Evolutionary conservation across 2,797 vertebrate genomes (phyloP), one percentile per base, ranked within the genome.

Genomic region (Rhyacichthys aspro): DNA sequence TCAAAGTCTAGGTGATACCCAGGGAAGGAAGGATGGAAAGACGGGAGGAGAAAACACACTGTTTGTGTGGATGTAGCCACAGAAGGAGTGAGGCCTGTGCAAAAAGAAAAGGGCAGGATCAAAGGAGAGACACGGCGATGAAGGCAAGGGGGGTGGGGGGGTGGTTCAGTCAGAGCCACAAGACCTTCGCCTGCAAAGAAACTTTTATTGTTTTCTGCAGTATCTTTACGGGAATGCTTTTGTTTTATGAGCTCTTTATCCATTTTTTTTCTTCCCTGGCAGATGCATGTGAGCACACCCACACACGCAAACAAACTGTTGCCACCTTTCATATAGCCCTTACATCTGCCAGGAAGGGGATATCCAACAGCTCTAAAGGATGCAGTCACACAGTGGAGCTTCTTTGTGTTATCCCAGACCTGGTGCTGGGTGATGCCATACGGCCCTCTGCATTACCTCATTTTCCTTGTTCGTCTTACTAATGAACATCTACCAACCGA

Each of bases 61-160:
- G 45, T 70, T 39, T 54, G 43, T 62, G 34, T 65, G 54, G 39
- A 46, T 17, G 69, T 59, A 71, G 60, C 28, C 53, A 52, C 64
- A 52, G 66, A 76, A 59, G 60, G 68, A 82, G 66, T 58, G 57
- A 78, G 52, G 70, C 62, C 79, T 76, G 58, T 69, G 60, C 11
- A 14, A 77, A 83, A 80, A 82, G 79, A 83, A 56, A 79, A 82
- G 76, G 74, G 44, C 72, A 79, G 71, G 90, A 91, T 91, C 89
- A 91, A 91, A 91, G 81, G 56, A 57, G 49, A 80, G 81, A 87
- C 70, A 77, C 79, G 73, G 68, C 14, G 60, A 83, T 66, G 67
- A 72, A 68, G 67, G 67, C 60, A 72, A 59, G 32, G 55, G 73
- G 59, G 68, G 69, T 71, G 61, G 67, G 73, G 70, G 56, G 64